These are phyloP conservation scores for Agelas oroides DNA, from an alignment of 37 sponge, comb jelly and placozoan species.

Conservation along the genomic window DNA sequence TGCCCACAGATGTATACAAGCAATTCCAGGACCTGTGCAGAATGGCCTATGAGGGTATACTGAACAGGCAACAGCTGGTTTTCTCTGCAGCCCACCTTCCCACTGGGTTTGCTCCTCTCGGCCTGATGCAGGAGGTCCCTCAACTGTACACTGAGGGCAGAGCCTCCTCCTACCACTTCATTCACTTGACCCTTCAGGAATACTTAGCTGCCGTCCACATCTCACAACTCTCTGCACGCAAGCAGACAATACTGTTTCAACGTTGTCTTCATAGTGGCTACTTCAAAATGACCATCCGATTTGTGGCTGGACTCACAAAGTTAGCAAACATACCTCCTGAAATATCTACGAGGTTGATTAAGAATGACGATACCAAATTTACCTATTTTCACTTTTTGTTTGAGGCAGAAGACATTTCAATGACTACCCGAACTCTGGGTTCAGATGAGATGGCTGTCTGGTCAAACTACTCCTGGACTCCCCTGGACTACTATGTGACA, in stretches of 20 bases:
- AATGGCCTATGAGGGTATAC: constrained; percentile 1
- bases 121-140: background rate
- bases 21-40: background rate
- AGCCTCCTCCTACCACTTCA: constrained; percentile 10
- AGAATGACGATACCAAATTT: too few species aligned
- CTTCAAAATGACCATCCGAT: too few species aligned
- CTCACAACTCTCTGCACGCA: background rate
- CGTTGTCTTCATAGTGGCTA: too few species aligned
- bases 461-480: background rate
- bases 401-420: background rate
- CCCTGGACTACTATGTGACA: constrained; percentile 11
- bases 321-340: too few species aligned
- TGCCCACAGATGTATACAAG: background rate
- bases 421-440: constrained; percentile 1
- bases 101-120: background rate
- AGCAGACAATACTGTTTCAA: too few species aligned
- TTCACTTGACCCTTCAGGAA: constrained; percentile 13
- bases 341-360: too few species aligned
- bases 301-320: too few species aligned
- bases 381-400: background rate
- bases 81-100: background rate
- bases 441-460: background rate
- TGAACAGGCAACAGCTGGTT: background rate
- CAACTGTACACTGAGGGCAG: background rate
- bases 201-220: background rate